phyloP scores from a whole-genome alignment of 2,113 vertebrate genomes.

The Mandrillus leucophaeus region DNA sequence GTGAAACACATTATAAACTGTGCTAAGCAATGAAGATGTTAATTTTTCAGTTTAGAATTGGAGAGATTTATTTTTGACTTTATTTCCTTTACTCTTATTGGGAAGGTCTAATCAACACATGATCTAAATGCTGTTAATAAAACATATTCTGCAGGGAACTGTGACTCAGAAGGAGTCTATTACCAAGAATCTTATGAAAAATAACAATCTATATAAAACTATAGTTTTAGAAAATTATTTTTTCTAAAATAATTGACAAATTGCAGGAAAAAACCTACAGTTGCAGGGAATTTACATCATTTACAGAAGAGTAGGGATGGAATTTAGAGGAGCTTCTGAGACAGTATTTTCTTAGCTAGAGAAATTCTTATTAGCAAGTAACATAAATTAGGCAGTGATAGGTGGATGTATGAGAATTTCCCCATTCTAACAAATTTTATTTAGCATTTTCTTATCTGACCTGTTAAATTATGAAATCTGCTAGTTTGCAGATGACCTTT shows the following conservation, averaged over 20 bases:
- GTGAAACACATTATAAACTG: background rate
- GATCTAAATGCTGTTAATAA: conserved; percentile 29
- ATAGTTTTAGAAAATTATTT: background rate
- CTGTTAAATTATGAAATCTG: background rate
- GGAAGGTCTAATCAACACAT: background rate
- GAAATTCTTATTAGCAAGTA: conserved; percentile 9
- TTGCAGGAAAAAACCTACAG: background rate
- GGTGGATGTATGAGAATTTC: background rate
- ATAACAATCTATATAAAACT: background rate
- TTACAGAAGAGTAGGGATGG: background rate
- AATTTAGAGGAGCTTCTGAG: background rate
- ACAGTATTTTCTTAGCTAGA: background rate
- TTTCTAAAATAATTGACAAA: background rate
- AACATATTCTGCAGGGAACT: conserved; percentile 1
- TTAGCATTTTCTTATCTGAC: conserved; percentile 38
- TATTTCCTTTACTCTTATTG: background rate
- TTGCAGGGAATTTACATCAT: background rate
- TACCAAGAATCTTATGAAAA: background rate
- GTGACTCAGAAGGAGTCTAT: background rate
- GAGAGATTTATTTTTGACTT: background rate
- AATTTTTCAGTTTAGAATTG: conserved; percentile 16
- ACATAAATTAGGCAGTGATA: background rate
- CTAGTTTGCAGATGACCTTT: background rate
- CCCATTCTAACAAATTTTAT: background rate
- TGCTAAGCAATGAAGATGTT: background rate